Base-by-base conservation (phyloP, 2,888 invertebrate species). In the Pterostichus madidus region DNA sequence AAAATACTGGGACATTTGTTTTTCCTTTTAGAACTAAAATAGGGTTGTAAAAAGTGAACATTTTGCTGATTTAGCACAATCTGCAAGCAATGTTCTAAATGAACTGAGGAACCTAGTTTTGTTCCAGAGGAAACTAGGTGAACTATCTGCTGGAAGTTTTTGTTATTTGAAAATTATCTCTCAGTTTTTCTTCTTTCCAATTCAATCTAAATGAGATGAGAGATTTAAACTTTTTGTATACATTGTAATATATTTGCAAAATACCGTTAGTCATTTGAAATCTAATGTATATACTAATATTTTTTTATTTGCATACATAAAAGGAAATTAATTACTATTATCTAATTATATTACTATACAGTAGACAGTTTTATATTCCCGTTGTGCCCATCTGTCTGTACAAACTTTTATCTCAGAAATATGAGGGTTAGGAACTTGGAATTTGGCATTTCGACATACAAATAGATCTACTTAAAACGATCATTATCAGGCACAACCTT, bases 81-180 rank as follows among this genome's bases (percentile, higher is more conserved):
- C 68, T 71, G 68, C 68, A 71, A 71, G 68, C 68, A 71, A 71
- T 71, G 68, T 71, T 71, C 68, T 17, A 71, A 71, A 71, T 71
- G 68, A 71, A 71, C 68, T 71, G 68, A 71, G 68, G 39, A 71
- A 71, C 44, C 44, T 44, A 71, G 68, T 71, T 71, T 46, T 71
- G 68, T 10, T 71, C 8, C 3, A 31, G 68, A 44, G 68, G 35
- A 71, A 71, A 71, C 68, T 44, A 71, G 44, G 68, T 71, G 68
- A 71, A 71, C 68, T 71, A 71, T 39, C 39, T 11, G 15, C 8
- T 71, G 15, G 15, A 64, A 71, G 68, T 71, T 71, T 71, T 71
- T 71, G 68, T 71, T 71, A 71, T 71, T 71, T 71, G 68, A n/a
- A 71, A 71, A 71, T 71, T 71, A 71, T 71, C 68, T 71, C 32